Conservation (phyloP, 2,888 invertebrate species). For the Tipula lateralis region DNA sequence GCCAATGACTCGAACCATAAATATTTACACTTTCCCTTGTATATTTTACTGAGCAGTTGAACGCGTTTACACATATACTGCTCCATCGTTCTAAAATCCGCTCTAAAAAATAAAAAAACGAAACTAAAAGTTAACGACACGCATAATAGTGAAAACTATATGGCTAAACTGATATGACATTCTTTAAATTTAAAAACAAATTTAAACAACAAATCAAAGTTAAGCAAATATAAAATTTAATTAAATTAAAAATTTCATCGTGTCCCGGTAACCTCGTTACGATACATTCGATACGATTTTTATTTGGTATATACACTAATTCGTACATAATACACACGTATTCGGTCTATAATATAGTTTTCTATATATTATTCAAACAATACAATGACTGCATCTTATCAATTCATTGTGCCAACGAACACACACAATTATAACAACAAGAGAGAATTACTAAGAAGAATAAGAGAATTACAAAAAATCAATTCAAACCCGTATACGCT, state of each 20-base stretch:
- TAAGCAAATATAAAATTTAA: background rate
- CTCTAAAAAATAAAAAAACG: background rate
- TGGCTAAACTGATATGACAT: background rate
- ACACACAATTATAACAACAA: background rate
- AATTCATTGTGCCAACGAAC: background rate
- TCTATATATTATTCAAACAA: background rate
- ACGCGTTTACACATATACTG: background rate
- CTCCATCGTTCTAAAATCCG: background rate
- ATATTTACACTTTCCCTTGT: background rate
- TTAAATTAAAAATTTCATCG: background rate
- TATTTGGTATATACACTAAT: background rate
- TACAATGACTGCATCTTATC: background rate
- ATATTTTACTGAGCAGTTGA: background rate
- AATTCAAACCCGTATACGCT: background rate
- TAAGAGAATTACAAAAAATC: background rate
- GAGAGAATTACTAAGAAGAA: too few relatives aligned
- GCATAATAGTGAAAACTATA: background rate
- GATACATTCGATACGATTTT: background rate
- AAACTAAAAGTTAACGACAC: background rate
- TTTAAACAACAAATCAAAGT: background rate
- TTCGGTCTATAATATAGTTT: background rate
- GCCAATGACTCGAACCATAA: background rate
- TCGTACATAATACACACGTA: background rate
- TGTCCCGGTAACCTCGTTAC: slow-evolving; percentile 5
- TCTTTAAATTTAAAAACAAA: background rate